A percentile compares a stretch with the other conserved stretches of the same genome.
Conservation (phyloP, 2,888 invertebrate genomes). For the Acrocyrtus sp. region DNA sequence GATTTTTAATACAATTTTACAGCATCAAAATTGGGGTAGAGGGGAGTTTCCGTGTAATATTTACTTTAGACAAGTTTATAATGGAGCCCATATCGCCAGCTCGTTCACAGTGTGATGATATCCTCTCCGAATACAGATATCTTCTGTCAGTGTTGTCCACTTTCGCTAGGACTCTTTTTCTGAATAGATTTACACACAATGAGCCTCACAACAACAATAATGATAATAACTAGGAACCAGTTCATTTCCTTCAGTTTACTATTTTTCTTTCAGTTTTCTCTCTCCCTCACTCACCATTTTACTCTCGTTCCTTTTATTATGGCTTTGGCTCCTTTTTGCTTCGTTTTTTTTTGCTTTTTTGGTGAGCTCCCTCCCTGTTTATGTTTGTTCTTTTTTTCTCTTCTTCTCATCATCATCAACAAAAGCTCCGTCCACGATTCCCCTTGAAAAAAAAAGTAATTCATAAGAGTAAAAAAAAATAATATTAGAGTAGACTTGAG, state of each 20-base stretch:
- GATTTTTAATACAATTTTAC: no score
- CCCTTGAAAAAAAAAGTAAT: slow-evolving; percentile 15
- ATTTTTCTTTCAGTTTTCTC: slow-evolving; percentile 3
- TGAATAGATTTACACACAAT: slow-evolving; percentile 55
- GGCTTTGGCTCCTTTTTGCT: slow-evolving; percentile 19
- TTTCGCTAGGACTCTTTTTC: slow-evolving; percentile 50
- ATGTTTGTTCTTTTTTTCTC: slow-evolving; percentile 10
- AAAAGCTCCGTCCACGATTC: slow-evolving; percentile 12
- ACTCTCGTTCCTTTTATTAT: slow-evolving; percentile 37
- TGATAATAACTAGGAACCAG: slow-evolving; percentile 55
- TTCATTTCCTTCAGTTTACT: slow-evolving; percentile 52
- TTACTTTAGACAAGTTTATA: neutral
- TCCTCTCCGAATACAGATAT: neutral
- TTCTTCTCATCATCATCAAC: slow-evolving; percentile 10
- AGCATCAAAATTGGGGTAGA: no score
- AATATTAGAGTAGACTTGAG: neutral
- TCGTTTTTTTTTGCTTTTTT: slow-evolving; percentile 1
- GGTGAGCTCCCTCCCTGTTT: slow-evolving; percentile 3
- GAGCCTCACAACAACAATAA: slow-evolving; percentile 51
- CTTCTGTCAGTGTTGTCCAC: slow-evolving; percentile 26
- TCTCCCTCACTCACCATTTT: neutral
- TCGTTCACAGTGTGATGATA: no score
- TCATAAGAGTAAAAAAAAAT: slow-evolving; percentile 7
- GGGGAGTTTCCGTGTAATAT: no score
- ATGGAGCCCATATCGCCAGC: neutral